Base-by-base conservation (phyloP, 2,888 invertebrate genomes). In the Scaptomyza parva region DNA sequence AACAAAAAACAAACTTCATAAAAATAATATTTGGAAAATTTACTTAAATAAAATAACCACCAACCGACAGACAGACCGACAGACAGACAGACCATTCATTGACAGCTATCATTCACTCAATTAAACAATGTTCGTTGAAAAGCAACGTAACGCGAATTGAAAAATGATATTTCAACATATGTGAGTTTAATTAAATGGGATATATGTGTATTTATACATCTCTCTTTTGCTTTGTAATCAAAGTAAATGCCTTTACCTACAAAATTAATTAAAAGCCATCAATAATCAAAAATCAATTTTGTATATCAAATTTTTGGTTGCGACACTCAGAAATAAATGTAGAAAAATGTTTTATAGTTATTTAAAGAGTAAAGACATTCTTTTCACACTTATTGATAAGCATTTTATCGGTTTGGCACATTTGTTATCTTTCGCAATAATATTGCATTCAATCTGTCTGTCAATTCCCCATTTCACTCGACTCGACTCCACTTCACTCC, bases 391-490 rank as follows among this genome's bases (percentile, higher is more conserved):
- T 65, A 70, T 44, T 51, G 65, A 54, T 59, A 43, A 43, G 40
- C 47, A 50, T 20, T 55, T 76, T 70, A 55, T 54, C 58, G 47
- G 58, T 51, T 53, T 37, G 35, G 54, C 57, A 39, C 45, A 64
- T 44, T 71, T 71, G 71, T 60, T 61, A 48, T 66, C 48, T 47
- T 60, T n/a, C n/a, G n/a, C n/a, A n/a, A n/a, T 35, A 50, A 14
- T 18, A 43, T 26, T 40, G 44, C 54, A 59, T 62, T 63, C 67
- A 61, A 48, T 58, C 72, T 74, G 72, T 58, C 72, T 74, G 72
- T 59, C 77, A 66, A 52, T 58, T 66, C 30, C 30, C 57, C 61
- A 54, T 55, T 45, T 54, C 65, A 60, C 44, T 44, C 47, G 24
- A 39, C 24, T 52, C 0, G 8, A 14, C 35, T 14, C 14, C 35